Percentiles rank a stretch among this genome's conserved stretches.
phyloP scores from a whole-genome alignment of 1,140 invertebrate genomes.

The Meloidogyne exigua region DNA sequence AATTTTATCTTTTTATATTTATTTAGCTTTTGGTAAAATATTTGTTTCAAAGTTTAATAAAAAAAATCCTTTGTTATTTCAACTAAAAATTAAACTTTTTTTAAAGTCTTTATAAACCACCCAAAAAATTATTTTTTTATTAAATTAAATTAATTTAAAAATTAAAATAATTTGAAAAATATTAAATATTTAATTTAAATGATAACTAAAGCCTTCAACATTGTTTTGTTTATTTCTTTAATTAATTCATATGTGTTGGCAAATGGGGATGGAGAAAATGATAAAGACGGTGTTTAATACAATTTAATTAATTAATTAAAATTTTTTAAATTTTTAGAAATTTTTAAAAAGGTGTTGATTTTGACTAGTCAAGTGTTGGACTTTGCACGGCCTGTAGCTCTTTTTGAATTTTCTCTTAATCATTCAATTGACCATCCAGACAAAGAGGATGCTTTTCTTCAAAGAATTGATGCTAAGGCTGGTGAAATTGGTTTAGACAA shows the following conservation, averaged over 20 bases:
- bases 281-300: background rate
- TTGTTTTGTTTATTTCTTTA: background rate
- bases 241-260: background rate
- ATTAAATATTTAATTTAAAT: no score
- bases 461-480: background rate
- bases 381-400: background rate
- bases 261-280: background rate
- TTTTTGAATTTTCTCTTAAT: background rate
- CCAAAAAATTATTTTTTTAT: no score
- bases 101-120: no score
- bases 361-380: background rate
- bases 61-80: no score
- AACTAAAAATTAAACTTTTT: no score
- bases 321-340: background rate
- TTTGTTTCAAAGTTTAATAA: no score
- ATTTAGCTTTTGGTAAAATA: no score
- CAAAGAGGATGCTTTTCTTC: background rate
- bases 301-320: background rate
- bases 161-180: no score
- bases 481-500: background rate
- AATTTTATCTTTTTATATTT: no score
- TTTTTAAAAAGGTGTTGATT: background rate
- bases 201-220: background rate
- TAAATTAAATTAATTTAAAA: no score
- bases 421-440: slow-evolving; percentile 3